These are phyloP conservation scores for Taenioides sp. DNA, from an alignment of 2,797 vertebrate species.

Conservation along the genomic window DNA sequence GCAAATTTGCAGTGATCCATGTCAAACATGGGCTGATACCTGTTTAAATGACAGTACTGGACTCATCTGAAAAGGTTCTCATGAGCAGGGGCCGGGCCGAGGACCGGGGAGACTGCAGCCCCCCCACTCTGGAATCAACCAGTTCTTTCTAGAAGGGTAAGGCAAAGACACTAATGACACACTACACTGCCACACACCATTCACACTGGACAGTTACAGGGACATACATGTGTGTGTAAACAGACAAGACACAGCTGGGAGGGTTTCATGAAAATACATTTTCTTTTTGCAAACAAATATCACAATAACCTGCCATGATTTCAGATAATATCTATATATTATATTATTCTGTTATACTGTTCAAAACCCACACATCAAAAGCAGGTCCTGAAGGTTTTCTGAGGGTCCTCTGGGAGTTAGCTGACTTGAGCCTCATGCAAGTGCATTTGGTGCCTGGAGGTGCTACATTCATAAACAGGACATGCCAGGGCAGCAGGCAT, in stretches of 20 bases:
- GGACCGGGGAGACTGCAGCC: conserved; percentile 82
- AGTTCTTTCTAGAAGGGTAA: conserved; percentile 90
- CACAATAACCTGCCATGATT: not conserved
- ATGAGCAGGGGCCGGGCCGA: conserved; percentile 96
- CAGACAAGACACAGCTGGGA: conserved; percentile 41
- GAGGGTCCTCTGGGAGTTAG: conserved; percentile 47
- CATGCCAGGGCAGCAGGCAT: conserved; percentile 77
- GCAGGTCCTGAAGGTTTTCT: conserved; percentile 34
- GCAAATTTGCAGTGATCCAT: conserved; percentile 42
- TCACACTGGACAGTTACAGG: conserved; percentile 29
- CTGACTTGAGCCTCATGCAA: conserved; percentile 71
- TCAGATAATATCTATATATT: not conserved
- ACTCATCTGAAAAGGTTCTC: conserved; percentile 98
- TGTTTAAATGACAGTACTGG: conserved; percentile 93
- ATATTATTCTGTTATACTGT: not conserved
- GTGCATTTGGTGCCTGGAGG: conserved; percentile 49
- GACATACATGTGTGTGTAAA: conserved; percentile 32
- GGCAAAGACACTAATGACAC: conserved; percentile 83
- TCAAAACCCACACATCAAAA: conserved; percentile 30
- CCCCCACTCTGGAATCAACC: conserved; percentile 82
- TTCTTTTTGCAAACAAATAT: not conserved
- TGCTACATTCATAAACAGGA: conserved; percentile 62
- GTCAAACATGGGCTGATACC: conserved; percentile 81
- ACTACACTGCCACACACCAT: conserved; percentile 59
- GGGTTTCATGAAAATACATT: conserved; percentile 25